These are phyloP conservation scores for Drosophila mayri DNA, from an alignment of 1,140 invertebrate genomes.

Conservation along the genomic window DNA sequence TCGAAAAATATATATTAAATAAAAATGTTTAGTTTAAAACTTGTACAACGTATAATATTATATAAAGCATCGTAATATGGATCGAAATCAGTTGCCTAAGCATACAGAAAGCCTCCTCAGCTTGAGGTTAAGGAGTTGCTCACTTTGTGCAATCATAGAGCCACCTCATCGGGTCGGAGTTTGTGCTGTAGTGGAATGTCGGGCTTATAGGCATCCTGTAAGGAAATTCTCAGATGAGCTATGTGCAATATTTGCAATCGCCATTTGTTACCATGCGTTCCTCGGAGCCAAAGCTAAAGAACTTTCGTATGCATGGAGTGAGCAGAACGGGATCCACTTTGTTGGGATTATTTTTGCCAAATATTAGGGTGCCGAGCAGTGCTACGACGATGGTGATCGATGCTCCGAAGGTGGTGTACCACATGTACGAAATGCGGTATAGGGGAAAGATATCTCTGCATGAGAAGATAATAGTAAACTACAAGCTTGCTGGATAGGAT, in stretches of 20 bases:
- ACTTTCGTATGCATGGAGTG: conserved; percentile 79
- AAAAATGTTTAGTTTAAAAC: background rate
- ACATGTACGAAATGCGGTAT: conserved; percentile 89
- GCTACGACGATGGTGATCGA: conserved; percentile 86
- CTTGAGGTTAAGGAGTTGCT: background rate
- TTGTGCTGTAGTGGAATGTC: conserved; percentile 63
- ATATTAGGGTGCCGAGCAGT: conserved; percentile 85
- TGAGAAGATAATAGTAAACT: background rate
- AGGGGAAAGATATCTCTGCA: conserved; percentile 86
- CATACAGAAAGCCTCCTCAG: background rate
- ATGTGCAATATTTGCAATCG: background rate
- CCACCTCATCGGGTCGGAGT: conserved; percentile 66
- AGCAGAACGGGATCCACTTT: conserved; percentile 67
- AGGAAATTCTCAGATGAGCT: background rate
- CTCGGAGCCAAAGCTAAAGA: conserved; percentile 40
- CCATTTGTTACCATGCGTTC: conserved; percentile 31
- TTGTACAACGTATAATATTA: background rate
- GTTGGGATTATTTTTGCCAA: conserved; percentile 72
- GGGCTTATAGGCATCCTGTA: conserved; percentile 50
- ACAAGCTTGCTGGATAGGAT: too few species aligned
- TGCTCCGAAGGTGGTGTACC: conserved; percentile 88
- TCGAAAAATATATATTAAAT: background rate
- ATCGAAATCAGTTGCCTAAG: background rate
- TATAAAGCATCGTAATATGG: background rate
- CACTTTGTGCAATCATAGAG: conserved; percentile 43